Conservation (phyloP, 2,888 invertebrate species). For the Orthonychiurus folsomi region DNA sequence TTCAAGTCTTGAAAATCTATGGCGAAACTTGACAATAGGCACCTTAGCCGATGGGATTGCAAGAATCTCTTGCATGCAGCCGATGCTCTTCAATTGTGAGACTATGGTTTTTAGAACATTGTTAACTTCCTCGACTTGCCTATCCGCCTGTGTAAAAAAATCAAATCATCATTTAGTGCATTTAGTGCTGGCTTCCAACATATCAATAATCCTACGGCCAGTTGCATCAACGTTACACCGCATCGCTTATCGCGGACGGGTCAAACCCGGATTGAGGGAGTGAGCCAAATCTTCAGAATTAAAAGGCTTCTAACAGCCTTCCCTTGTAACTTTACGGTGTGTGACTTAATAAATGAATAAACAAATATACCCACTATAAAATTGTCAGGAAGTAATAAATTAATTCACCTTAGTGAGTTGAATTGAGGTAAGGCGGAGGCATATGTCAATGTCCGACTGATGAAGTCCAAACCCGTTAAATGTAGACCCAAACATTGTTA, state of each 20-base stretch:
- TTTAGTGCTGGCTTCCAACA: background rate
- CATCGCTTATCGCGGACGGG: no score
- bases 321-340: no score
- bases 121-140: background rate
- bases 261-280: no score
- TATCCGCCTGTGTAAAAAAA: background rate
- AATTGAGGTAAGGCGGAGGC: conserved; percentile 48
- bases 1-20: conserved; percentile 45
- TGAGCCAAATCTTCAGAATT: no score
- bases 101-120: conserved; percentile 24
- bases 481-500: conserved; percentile 53
- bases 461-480: conserved; percentile 53
- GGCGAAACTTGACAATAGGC: conserved; percentile 53
- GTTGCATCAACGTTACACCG: no score
- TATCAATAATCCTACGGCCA: background rate
- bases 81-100: conserved; percentile 24
- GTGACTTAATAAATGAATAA: no score
- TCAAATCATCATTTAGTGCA: background rate
- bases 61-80: conserved; percentile 37
- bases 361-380: no score
- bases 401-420: conserved; percentile 43
- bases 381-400: no score
- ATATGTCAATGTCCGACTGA: conserved; percentile 53
- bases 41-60: conserved; percentile 53
- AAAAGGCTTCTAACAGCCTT: no score